Evolutionary conservation across 2,888 invertebrate species (phyloP).

Genomic region (Tupiocoris notatus): DNA sequence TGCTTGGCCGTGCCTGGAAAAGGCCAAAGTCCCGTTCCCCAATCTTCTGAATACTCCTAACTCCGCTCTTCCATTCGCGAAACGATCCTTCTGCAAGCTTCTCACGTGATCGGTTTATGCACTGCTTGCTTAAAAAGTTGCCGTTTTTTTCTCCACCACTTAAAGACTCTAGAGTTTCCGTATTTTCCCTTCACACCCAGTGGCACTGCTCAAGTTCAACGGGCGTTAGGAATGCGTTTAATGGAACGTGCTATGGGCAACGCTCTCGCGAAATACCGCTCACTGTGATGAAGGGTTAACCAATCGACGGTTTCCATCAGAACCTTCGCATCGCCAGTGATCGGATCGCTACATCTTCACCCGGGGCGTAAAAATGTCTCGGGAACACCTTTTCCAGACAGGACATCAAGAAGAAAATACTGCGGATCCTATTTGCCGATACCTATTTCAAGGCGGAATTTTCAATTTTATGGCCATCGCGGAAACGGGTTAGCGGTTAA

Average conservation of each 20-base stretch:
- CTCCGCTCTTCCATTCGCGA: not conserved
- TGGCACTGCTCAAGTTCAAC: not conserved
- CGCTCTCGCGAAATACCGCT: not conserved
- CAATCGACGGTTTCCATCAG: not conserved
- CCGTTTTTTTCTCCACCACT: conserved; percentile 22
- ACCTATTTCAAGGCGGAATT: too few relatives aligned
- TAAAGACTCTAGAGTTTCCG: conserved; percentile 6
- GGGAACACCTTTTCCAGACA: too few relatives aligned
- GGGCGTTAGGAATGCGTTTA: not conserved
- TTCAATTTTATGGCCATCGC: too few relatives aligned
- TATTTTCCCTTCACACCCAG: not conserved
- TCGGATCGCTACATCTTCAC: not conserved
- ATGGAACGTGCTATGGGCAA: not conserved
- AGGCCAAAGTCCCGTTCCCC: conserved; percentile 4
- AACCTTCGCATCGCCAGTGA: not conserved
- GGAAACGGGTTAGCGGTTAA: too few relatives aligned
- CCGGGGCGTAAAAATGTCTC: not conserved
- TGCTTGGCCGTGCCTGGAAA: conserved; percentile 5
- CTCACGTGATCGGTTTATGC: conserved; percentile 40
- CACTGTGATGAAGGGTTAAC: not conserved
- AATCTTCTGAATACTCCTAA: conserved; percentile 34
- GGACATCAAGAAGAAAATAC: too few relatives aligned
- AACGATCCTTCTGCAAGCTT: conserved; percentile 38
- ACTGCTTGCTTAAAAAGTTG: conserved; percentile 35
- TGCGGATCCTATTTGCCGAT: too few relatives aligned